A percentile compares a stretch with the other conserved stretches of the same genome.
These are phyloP conservation scores for Peromyscus melanophrys DNA, from an alignment of 2,797 vertebrate genomes.

Conservation along the genomic window DNA sequence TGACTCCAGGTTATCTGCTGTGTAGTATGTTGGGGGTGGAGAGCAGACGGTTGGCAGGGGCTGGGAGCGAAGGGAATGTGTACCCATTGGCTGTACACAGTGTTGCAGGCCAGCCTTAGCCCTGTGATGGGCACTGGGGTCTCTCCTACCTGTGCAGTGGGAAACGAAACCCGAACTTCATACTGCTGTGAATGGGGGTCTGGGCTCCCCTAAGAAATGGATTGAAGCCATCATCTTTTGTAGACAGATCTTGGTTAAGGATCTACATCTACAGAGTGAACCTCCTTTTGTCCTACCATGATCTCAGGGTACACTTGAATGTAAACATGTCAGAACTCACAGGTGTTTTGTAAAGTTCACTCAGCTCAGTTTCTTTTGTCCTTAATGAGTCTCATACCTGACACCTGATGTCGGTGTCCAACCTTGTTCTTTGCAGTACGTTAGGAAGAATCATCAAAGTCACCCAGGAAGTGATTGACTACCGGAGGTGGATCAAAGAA, in stretches of 20 bases:
- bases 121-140: fast-evolving
- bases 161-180: fast-evolving
- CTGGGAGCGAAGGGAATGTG: background rate
- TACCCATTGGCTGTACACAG: fast-evolving
- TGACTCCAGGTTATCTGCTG: background rate
- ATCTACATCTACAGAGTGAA: fast-evolving
- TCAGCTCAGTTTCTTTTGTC: background rate
- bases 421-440: slow-evolving; percentile 90
- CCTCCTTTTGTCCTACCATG: background rate
- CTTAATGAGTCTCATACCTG: background rate
- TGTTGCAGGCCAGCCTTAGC: background rate
- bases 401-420: fast-evolving
- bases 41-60: fast-evolving
- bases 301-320: background rate
- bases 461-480: slow-evolving; percentile 98
- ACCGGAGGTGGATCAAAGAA: slow-evolving; percentile 98
- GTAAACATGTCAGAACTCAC: background rate
- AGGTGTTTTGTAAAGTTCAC: background rate
- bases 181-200: background rate
- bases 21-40: no score
- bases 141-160: background rate
- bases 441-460: slow-evolving; percentile 98
- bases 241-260: background rate
- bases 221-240: no score
- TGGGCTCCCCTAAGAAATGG: fast-evolving